Evolutionary conservation across 2,888 invertebrate species (phyloP), one percentile per base, ranked within the genome.

Genomic region (Dione vanillae): DNA sequence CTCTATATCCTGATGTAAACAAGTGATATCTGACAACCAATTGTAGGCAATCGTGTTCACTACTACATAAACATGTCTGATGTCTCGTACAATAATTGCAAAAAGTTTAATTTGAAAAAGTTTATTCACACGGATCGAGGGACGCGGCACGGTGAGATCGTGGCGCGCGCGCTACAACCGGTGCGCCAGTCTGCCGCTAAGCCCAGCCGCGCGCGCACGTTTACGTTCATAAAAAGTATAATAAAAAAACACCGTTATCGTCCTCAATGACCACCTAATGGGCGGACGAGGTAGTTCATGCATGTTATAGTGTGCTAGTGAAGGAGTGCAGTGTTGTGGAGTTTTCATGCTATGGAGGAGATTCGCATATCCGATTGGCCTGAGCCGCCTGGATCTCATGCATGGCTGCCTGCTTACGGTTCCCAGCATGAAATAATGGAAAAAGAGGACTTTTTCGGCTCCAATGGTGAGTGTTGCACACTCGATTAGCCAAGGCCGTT

Each of bases 391-490:
- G 95, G 96, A 80, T 95, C 95, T 83, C 95, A 96, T 93, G 95
- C 96, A 82, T 96, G 96, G 96, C 94, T 96, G 89, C 96, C 96
- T 79, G 96, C 96, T 80, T 96, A 96, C 85, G 96, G 96, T 80
- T 96, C 95, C 92, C 95, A 95, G 91, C 95, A 95, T 86, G 95
- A 95, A 73, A 91, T 95, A 82, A 86, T 92, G 85, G 94, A 95
- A 80, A 94, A 95, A 87, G 95, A 95, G 83, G 95, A 95, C 86
- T 95, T 94, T 89, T 91, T 95, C 82, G 94, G 94, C 83, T 94
- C 95, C 88, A 95, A 94, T 85, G 95, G 95, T 95, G 93, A 94
- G 92, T 94, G 85, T 45, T 61, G 72, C 75, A 77, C 69, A 70
- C 76, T 74, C 76, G 70, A 73, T 67, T 74, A 67, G 59, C 40